phyloP scores from a whole-genome alignment of 2,888 invertebrate genomes.

The Perithous albicinctus region DNA sequence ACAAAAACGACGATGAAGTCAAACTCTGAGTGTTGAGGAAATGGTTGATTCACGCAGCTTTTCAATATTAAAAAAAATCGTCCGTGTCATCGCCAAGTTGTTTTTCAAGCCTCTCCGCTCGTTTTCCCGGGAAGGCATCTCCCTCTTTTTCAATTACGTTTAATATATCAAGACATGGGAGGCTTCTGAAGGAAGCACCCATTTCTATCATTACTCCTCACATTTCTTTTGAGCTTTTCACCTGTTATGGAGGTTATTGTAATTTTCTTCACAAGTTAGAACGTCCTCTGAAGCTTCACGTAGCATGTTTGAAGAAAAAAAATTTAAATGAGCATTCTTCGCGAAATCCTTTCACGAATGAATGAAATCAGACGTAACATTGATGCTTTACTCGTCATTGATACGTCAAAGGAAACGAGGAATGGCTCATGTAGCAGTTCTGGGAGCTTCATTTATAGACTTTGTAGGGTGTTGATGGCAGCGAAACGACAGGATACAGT shows the following conservation, averaged over 20 bases:
- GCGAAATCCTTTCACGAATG: neutral
- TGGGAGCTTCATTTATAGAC: neutral
- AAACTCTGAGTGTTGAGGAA: neutral
- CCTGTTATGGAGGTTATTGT: neutral
- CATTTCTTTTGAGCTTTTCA: neutral
- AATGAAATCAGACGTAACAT: neutral
- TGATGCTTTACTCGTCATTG: neutral
- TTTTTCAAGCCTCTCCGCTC: neutral
- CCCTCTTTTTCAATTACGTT: neutral
- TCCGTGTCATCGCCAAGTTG: neutral
- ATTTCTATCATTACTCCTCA: neutral
- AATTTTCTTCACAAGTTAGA: neutral
- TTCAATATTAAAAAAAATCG: neutral
- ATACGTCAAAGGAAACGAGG: slow-evolving; percentile 13
- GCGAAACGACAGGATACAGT: slow-evolving; percentile 7
- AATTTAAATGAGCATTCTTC: neutral
- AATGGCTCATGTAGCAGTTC: neutral
- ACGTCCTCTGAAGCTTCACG: neutral
- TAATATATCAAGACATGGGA: neutral
- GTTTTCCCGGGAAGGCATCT: neutral
- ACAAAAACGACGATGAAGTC: neutral
- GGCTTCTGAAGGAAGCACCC: neutral
- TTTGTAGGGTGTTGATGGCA: neutral
- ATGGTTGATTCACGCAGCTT: neutral
- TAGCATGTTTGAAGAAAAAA: neutral